phyloP scores from a whole-genome alignment of 2,113 vertebrate genomes.

The Stegostoma tigrinum region DNA sequence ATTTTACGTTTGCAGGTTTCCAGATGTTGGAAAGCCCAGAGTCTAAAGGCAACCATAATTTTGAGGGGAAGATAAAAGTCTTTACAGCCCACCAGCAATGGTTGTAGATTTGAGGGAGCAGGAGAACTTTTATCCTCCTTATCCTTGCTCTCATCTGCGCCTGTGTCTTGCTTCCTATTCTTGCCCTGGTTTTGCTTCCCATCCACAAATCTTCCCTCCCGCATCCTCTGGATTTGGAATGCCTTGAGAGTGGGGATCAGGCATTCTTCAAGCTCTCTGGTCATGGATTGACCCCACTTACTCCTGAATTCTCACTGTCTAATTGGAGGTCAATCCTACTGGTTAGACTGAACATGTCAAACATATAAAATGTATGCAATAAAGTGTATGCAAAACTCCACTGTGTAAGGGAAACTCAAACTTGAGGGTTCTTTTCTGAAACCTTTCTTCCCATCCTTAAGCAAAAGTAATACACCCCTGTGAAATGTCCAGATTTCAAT shows the following conservation, averaged over 20 bases:
- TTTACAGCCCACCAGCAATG: not conserved
- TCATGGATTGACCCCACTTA: not conserved
- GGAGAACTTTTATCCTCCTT: not conserved
- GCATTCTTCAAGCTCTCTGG: not conserved
- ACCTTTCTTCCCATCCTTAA: not conserved
- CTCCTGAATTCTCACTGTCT: not conserved
- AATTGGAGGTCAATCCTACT: not conserved
- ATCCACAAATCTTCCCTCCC: not conserved
- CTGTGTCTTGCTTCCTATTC: no score
- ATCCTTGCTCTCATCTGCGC: no score
- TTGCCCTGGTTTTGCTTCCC: no score
- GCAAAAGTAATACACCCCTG: no score
- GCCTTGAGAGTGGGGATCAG: not conserved
- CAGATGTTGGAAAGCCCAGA: not conserved
- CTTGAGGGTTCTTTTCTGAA: not conserved
- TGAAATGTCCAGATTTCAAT: not conserved
- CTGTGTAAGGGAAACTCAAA: not conserved
- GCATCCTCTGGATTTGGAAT: not conserved
- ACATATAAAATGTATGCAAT: not conserved
- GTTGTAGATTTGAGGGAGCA: not conserved
- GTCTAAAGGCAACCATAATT: not conserved
- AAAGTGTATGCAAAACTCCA: not conserved
- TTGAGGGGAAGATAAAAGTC: not conserved
- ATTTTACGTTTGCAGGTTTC: not conserved
- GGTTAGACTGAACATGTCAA: not conserved